Evolutionary conservation across 2,888 invertebrate species (phyloP), one percentile per base, ranked within the genome.

Genomic region (Sclerodermus sp.): DNA sequence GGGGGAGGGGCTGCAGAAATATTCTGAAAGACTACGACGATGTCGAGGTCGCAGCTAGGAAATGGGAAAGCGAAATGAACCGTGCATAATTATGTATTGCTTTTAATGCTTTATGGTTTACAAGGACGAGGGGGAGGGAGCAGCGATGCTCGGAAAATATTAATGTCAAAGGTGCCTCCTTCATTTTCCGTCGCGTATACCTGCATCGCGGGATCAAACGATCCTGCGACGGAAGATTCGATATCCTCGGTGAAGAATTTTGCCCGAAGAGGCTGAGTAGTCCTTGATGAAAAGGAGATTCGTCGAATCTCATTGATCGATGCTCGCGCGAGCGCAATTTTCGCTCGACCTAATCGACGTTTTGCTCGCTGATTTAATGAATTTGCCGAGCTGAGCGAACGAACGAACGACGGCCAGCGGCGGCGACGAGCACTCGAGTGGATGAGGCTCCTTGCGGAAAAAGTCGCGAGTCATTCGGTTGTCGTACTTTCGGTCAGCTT

Each of bases 31-130:
- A 34, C 34, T 12, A 34, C 54, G 53, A 41, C 44, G 57, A 55
- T 53, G 49, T 42, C 45, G 47, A 42, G 49, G 48, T 51, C 53
- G 55, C 51, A 54, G 57, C 60, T 59, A 63, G 69, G 64, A 66
- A 69, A 67, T 64, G 66, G 66, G 70, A 71, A 68, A 73, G 70
- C 62, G 57, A 68, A 72, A 71, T 66, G 66, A 68, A 63, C 61
- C 67, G 67, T 65, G 64, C 67, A 67, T 64, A 71, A 71, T 72
- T 69, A 68, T 67, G 65, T 64, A 68, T 67, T 64, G 59, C 62
- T 62, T 61, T 64, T 64, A 64, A 65, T 68, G 60, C 60, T 60
- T 60, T 53, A 62, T 39, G 56, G 45, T 56, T 64, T 57, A 57
- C 56, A 54, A 54, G 57, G 34, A 41, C 49, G 46, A 44, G 42